Base-by-base conservation (phyloP, 2,888 invertebrate species). In the Cataglyphis albicans region DNA sequence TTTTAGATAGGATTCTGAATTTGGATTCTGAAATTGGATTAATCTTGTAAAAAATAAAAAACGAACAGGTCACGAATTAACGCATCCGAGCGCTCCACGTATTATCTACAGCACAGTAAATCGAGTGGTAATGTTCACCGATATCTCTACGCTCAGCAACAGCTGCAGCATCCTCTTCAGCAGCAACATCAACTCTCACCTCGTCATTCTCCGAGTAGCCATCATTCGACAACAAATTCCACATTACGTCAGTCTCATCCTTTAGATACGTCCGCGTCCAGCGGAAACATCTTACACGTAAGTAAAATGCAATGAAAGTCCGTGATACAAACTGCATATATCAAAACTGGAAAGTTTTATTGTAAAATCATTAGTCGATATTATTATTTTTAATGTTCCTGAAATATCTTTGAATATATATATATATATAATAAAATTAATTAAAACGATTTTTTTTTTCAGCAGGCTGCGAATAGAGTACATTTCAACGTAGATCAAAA, bases 81-180 rank as follows among this genome's bases (percentile, higher is more conserved):
- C 81, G 90, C 90, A 74, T 88, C 91, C 75, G 92, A 92, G 29
- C 91, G 92, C 93, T 95, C 84, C 29, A 87, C 93, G 55, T 94
- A 93, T 87, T 93, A 93, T 84, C 95, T 96, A 81, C 96, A 96
- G 93, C 96, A 97, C 94, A 97, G 97, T 89, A 97, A 97, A 88
- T 97, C 97, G 41, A 96, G 96, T 90, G 97, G 97, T 84, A 98
- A 97, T 90, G 96, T 98, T 18, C 93, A 94, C 55, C 92, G 94
- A 10, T 93, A 93, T 81, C 86, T 94, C 75, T 93, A 93, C 74
- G 89, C 92, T 91, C 95, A 97, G 91, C 96, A 97, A 92, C 93
- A 94, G 76, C 95, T 95, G 93, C 95, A 95, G 92, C 95, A 95
- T 88, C 95, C 95, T 86, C 95, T 68, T 0, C 86, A 82, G 41